Percentiles rank a stretch among this genome's conserved stretches.
phyloP scores from a whole-genome alignment of 2,113 vertebrate species.

The Rhea americana region DNA sequence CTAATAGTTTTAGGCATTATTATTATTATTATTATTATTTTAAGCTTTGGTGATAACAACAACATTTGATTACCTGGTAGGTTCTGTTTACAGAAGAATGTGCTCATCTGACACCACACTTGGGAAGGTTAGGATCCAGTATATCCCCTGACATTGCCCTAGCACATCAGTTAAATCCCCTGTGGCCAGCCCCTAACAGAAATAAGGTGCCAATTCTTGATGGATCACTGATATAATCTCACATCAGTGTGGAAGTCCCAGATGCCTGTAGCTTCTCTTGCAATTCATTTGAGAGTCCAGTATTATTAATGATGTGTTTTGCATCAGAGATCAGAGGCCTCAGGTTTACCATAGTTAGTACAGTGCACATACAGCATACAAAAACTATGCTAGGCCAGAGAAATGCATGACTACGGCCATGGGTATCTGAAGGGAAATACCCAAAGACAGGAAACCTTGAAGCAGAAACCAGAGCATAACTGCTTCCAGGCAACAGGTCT shows the following conservation, averaged over 20 bases:
- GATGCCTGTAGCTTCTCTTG: not conserved
- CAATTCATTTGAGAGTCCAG: not conserved
- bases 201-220: not conserved
- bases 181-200: not conserved
- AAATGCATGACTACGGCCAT: not conserved
- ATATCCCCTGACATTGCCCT: not conserved
- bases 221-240: not conserved
- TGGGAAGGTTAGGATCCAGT: not conserved
- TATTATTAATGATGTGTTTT: not conserved
- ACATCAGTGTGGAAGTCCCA: not conserved
- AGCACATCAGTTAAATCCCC: not conserved
- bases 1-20: not conserved
- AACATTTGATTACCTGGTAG: not conserved
- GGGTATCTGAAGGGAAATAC: not conserved
- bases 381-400: not conserved
- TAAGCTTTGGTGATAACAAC: not conserved
- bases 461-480: not conserved
- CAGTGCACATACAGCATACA: not conserved
- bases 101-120: fast-evolving
- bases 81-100: not conserved
- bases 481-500: not conserved
- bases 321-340: not conserved
- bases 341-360: not conserved
- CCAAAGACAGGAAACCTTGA: not conserved
- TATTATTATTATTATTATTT: not conserved